These are phyloP conservation scores for Cheilosia pagana DNA, from an alignment of 2,888 invertebrate species.

Conservation along the genomic window DNA sequence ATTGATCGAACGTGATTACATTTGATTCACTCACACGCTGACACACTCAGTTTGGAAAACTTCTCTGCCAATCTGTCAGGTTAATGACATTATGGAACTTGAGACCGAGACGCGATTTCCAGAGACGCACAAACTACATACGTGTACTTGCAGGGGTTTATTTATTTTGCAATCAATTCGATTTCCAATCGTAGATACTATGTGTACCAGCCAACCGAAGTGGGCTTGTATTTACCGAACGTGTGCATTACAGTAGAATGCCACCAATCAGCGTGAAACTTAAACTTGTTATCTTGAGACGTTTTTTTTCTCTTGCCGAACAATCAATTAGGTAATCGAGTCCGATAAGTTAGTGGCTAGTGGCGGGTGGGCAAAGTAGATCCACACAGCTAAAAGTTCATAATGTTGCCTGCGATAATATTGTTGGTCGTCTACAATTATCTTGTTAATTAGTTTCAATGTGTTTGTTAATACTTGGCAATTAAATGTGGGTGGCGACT, in stretches of 20 bases:
- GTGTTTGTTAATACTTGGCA: too few species aligned
- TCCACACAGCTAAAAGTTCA: not conserved
- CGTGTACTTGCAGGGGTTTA: not conserved
- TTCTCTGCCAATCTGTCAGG: not conserved
- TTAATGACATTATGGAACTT: not conserved
- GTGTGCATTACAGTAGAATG: not conserved
- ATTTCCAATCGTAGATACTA: not conserved
- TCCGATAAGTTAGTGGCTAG: not conserved
- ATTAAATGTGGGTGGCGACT: too few species aligned
- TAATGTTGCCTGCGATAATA: too few species aligned
- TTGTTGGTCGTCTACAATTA: too few species aligned
- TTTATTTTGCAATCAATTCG: slow-evolving; percentile 5
- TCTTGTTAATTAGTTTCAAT: too few species aligned
- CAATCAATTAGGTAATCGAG: not conserved
- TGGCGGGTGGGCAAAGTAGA: not conserved
- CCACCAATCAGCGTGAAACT: not conserved
- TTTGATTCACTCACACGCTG: not conserved
- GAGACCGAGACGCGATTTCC: not conserved
- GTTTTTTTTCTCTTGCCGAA: not conserved
- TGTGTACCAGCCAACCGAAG: not conserved
- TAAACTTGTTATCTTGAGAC: slow-evolving; percentile 4
- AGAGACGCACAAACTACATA: not conserved
- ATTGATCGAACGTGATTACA: not conserved
- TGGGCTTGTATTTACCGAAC: not conserved
- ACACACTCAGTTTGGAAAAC: not conserved